Evolutionary conservation across 2,888 invertebrate genomes (phyloP).

Genomic region (Eutolmus rufibarbis): DNA sequence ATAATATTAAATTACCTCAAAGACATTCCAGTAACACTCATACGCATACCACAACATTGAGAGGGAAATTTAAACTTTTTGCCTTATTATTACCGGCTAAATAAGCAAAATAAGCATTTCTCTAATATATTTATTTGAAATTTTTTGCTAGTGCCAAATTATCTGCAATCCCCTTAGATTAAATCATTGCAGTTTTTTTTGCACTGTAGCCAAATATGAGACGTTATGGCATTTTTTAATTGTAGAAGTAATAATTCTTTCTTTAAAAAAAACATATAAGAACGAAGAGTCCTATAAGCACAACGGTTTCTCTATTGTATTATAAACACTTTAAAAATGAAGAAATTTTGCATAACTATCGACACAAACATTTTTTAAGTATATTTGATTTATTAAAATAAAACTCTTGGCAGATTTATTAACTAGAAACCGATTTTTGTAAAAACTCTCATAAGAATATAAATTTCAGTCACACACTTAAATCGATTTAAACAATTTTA

Average conservation of each 20-base stretch:
- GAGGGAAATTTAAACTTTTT: not conserved
- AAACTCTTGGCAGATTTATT: not conserved
- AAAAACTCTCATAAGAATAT: not conserved
- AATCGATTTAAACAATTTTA: not conserved
- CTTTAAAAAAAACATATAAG: not conserved
- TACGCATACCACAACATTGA: not conserved
- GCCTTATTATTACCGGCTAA: not conserved
- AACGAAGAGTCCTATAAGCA: not conserved
- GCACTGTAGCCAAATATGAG: not conserved
- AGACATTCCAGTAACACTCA: not conserved
- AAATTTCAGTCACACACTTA: constrained; percentile 12
- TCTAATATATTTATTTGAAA: not conserved
- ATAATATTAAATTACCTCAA: not conserved
- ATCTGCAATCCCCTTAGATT: not conserved
- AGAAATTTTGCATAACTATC: not conserved
- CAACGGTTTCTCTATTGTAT: not conserved
- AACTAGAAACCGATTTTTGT: not conserved
- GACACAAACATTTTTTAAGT: not conserved
- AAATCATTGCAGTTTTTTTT: not conserved
- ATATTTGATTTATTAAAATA: not conserved
- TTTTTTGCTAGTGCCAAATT: not conserved
- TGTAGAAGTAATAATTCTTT: not conserved
- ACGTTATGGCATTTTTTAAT: not conserved
- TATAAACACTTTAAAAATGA: not conserved
- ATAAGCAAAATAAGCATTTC: not conserved